phyloP scores from a whole-genome alignment of 2,888 invertebrate species.

The Diploptera punctata region DNA sequence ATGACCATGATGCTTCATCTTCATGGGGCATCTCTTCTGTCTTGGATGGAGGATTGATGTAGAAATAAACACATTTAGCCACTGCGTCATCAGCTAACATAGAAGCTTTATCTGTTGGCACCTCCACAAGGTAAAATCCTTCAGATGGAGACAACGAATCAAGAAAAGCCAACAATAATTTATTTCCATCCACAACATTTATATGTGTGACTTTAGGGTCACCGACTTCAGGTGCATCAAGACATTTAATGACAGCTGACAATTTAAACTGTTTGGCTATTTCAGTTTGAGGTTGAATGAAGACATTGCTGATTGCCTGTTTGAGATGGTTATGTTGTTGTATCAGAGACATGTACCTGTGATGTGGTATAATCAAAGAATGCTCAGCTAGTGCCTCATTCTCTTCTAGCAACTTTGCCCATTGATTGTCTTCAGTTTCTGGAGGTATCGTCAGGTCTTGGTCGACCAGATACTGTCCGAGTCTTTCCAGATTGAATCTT shows the following conservation, averaged over 20 bases:
- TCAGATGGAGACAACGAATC: slow-evolving; percentile 52
- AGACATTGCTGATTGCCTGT: slow-evolving; percentile 69
- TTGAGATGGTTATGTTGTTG: slow-evolving; percentile 80
- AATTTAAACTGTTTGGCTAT: slow-evolving; percentile 68
- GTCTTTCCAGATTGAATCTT: slow-evolving; percentile 83
- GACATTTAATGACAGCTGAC: slow-evolving; percentile 61
- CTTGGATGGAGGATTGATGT: slow-evolving; percentile 57
- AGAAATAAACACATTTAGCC: slow-evolving; percentile 61
- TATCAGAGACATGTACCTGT: slow-evolving; percentile 76
- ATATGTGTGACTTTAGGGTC: slow-evolving; percentile 58
- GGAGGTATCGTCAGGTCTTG: slow-evolving; percentile 72
- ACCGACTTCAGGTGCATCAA: slow-evolving; percentile 25
- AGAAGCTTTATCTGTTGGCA: slow-evolving; percentile 52
- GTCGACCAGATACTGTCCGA: slow-evolving; percentile 90
- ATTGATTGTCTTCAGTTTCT: slow-evolving; percentile 76
- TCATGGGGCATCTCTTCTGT: not conserved
- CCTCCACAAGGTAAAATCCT: slow-evolving; percentile 61
- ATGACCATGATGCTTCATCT: not conserved
- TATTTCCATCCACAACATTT: slow-evolving; percentile 59
- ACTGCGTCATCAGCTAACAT: slow-evolving; percentile 51
- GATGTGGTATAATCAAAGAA: slow-evolving; percentile 75
- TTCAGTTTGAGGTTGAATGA: slow-evolving; percentile 61
- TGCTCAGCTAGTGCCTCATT: slow-evolving; percentile 76
- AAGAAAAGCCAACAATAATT: slow-evolving; percentile 61
- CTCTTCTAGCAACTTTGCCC: slow-evolving; percentile 77